Conservation (phyloP, 2,888 invertebrate genomes). For the Piscicola geometra region DNA sequence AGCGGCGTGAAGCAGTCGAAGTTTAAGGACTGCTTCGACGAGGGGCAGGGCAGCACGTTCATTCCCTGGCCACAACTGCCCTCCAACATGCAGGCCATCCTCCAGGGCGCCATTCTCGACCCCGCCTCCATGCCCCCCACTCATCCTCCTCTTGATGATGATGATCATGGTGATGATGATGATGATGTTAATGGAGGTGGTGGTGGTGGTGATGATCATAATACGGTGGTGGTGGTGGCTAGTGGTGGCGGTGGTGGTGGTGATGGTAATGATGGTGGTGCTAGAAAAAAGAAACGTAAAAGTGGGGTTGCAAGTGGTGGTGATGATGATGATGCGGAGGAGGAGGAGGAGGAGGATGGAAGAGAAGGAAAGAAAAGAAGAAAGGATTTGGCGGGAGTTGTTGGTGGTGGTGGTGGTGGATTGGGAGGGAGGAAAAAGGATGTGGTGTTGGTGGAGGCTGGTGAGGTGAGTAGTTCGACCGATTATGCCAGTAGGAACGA, state of each 20-base stretch:
- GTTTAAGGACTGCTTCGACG: slow-evolving; percentile 95
- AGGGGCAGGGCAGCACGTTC: slow-evolving; percentile 86
- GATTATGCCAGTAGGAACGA: background rate
- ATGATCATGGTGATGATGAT: background rate
- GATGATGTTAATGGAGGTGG: background rate
- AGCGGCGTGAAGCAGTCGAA: slow-evolving; percentile 84
- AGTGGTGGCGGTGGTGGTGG: background rate
- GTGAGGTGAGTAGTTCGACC: slow-evolving; percentile 31
- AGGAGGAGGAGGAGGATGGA: background rate
- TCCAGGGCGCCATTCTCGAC: slow-evolving; percentile 60
- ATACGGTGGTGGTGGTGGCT: no score
- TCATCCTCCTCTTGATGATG: background rate
- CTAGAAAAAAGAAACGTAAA: background rate
- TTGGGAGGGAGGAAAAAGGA: background rate
- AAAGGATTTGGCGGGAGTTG: background rate
- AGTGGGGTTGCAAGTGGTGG: background rate
- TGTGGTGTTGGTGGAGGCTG: background rate
- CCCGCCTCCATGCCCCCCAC: slow-evolving; percentile 9
- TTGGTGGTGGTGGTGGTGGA: background rate
- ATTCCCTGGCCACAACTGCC: slow-evolving; percentile 79
- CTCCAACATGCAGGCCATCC: slow-evolving; percentile 45
- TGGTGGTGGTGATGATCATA: background rate
- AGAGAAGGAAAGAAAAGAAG: background rate
- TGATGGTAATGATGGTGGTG: background rate
- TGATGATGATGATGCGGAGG: background rate